Percentiles rank a stretch among this genome's conserved stretches.
phyloP scores from a whole-genome alignment of 1,140 invertebrate species.

The Leptinotarsa lineolata region DNA sequence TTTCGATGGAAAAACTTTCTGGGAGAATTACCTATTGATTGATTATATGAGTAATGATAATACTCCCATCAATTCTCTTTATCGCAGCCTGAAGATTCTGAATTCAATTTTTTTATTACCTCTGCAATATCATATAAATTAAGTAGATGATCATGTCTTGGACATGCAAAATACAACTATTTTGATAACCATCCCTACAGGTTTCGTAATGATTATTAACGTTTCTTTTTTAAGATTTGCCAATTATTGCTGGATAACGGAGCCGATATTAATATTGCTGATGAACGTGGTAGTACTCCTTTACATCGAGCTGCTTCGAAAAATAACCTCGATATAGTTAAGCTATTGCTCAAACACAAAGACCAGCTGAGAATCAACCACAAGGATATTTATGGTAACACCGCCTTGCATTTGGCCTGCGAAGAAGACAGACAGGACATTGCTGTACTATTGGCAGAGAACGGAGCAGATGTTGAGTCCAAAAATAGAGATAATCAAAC shows the following conservation, averaged over 20 bases:
- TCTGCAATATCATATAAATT: too few species aligned
- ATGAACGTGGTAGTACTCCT: slow-evolving; percentile 78
- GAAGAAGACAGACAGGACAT: slow-evolving; percentile 78
- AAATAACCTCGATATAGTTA: slow-evolving; percentile 73
- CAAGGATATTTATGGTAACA: slow-evolving; percentile 70
- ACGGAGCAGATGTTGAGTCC: slow-evolving; percentile 67
- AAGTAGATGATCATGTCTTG: too few species aligned
- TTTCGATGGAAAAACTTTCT: too few species aligned
- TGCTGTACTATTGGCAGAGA: slow-evolving; percentile 68
- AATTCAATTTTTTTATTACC: too few species aligned
- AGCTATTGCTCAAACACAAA: slow-evolving; percentile 66
- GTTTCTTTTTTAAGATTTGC: slow-evolving; percentile 60
- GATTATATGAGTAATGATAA: too few species aligned
- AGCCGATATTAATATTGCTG: slow-evolving; percentile 75
- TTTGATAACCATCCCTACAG: too few species aligned
- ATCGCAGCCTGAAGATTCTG: too few species aligned
- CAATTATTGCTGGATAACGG: slow-evolving; percentile 71
- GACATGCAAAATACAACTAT: too few species aligned
- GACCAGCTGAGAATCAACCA: slow-evolving; percentile 58
- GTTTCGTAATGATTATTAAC: background rate
- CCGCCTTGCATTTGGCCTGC: slow-evolving; percentile 80
- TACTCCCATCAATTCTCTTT: too few species aligned
- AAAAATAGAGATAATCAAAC: slow-evolving; percentile 75
- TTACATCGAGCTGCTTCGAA: slow-evolving; percentile 84
- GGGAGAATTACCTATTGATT: too few species aligned